phyloP scores from a whole-genome alignment of 2,797 vertebrate genomes.

The Rachycentron canadum region DNA sequence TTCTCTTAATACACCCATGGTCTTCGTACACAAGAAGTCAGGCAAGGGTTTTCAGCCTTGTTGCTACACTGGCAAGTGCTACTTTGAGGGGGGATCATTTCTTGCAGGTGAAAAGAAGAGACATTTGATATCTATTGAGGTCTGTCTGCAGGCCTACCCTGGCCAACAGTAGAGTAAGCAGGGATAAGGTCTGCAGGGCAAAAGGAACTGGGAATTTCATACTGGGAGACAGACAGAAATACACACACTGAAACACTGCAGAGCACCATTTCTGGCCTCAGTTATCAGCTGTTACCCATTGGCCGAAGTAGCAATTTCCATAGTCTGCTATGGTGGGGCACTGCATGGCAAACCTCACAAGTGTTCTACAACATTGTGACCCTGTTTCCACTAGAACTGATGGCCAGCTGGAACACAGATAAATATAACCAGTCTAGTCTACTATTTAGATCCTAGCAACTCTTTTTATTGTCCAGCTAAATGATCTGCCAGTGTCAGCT shows the following conservation, averaged over 20 bases:
- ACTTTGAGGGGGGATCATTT: neutral
- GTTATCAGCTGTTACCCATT: neutral
- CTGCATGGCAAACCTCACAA: neutral
- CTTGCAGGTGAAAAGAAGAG: too few relatives aligned
- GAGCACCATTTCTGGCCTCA: neutral
- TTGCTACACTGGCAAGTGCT: neutral
- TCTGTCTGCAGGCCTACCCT: neutral
- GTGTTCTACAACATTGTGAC: constrained; percentile 5
- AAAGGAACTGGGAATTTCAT: neutral
- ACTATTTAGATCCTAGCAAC: constrained; percentile 52
- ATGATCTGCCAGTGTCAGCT: constrained; percentile 40
- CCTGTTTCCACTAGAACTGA: constrained; percentile 2
- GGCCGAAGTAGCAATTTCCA: neutral
- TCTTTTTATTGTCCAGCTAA: constrained; percentile 53
- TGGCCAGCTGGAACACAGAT: constrained; percentile 35
- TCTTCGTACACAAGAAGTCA: neutral
- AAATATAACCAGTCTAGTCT: constrained; percentile 35
- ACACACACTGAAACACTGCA: too few relatives aligned
- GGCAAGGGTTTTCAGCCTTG: too few relatives aligned
- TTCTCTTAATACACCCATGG: neutral
- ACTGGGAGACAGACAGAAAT: neutral
- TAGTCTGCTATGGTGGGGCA: neutral
- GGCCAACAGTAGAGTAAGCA: neutral
- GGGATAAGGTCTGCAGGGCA: neutral
- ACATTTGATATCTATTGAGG: too few relatives aligned